phyloP scores from a whole-genome alignment of 1,140 invertebrate species.

The Asobara japonica region DNA sequence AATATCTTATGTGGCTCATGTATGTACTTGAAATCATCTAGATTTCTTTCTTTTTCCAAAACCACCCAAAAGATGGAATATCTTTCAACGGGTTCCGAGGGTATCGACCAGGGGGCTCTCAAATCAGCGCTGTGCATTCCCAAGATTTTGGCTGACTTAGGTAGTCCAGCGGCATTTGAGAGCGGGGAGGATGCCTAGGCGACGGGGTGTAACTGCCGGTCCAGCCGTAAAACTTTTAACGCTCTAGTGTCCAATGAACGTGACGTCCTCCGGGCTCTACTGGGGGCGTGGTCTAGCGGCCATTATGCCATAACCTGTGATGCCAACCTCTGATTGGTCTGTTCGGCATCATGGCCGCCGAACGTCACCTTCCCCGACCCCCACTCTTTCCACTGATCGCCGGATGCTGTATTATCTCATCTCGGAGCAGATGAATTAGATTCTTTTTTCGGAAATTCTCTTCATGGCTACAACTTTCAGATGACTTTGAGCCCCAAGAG shows the following conservation, averaged over 20 bases:
- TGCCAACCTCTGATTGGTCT: conserved; percentile 51
- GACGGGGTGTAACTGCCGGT: conserved; percentile 58
- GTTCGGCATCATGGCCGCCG: conserved; percentile 58
- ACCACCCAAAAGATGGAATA: conserved; percentile 24
- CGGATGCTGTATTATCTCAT: neutral
- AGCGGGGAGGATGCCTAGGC: conserved; percentile 6
- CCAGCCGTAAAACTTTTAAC: conserved; percentile 62
- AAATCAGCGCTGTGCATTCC: conserved; percentile 42
- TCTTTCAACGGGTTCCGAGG: conserved; percentile 36
- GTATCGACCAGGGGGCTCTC: conserved; percentile 52
- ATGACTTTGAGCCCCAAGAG: too few relatives aligned
- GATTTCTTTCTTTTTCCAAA: too few relatives aligned
- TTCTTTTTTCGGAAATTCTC: neutral
- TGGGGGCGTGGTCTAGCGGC: conserved; percentile 59
- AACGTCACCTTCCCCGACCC: neutral
- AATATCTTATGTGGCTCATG: too few relatives aligned
- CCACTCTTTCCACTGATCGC: neutral
- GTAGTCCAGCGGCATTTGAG: conserved; percentile 40
- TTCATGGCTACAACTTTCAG: too few relatives aligned
- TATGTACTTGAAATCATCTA: too few relatives aligned
- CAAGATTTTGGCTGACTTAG: conserved; percentile 44
- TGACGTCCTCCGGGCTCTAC: conserved; percentile 49
- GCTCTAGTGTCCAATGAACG: conserved; percentile 59
- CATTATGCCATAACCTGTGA: conserved; percentile 59
- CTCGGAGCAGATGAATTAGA: neutral